Conservation (phyloP, 2,113 vertebrate species). For the Cephalophus harveyi region DNA sequence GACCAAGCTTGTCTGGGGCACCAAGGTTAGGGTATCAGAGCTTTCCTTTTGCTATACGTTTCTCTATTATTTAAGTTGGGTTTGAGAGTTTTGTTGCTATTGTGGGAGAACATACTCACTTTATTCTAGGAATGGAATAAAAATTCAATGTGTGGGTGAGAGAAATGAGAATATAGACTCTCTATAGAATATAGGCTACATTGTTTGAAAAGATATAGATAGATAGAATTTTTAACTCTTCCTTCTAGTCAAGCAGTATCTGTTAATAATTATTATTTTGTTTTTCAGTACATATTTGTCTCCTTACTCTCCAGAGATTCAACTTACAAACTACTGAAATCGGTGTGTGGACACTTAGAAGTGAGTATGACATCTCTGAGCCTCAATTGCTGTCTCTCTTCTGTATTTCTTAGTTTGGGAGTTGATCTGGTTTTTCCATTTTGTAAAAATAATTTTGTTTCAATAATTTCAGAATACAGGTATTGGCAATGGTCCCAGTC, state of each 20-base stretch:
- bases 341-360: constrained; percentile 89
- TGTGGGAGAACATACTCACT: background rate
- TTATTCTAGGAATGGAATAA: constrained; percentile 14
- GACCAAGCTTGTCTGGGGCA: background rate
- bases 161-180: background rate
- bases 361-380: constrained; percentile 74
- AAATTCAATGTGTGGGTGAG: background rate
- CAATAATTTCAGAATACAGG: constrained; percentile 83
- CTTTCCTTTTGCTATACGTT: background rate
- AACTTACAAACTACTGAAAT: constrained; percentile 92
- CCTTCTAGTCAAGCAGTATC: background rate
- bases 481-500: constrained; percentile 86
- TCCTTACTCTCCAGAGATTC: constrained; percentile 95
- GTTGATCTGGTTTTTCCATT: background rate
- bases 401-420: background rate
- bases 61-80: background rate
- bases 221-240: background rate
- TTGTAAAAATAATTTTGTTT: background rate
- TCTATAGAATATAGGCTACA: background rate
- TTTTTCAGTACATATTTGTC: constrained; percentile 92
- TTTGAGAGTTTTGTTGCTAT: background rate
- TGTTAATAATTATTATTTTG: constrained; percentile 43
- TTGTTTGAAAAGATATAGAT: background rate
- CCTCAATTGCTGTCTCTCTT: background rate
- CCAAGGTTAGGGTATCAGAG: background rate